These are phyloP conservation scores for Agrotis exclamationis DNA, from an alignment of 2,888 invertebrate genomes.

Conservation along the genomic window DNA sequence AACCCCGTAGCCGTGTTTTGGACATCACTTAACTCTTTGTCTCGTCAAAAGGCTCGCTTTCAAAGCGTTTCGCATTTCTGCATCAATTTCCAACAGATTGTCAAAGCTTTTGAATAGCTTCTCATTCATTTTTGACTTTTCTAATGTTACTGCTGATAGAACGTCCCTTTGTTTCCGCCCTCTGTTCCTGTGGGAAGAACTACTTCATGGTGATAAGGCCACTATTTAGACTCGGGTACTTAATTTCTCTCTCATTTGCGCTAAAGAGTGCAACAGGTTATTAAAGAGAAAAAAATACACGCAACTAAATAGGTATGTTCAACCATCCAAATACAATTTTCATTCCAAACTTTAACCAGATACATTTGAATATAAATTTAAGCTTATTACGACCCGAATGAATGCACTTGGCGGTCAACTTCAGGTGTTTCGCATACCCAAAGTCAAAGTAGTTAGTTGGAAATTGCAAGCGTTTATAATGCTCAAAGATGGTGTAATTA, in stretches of 20 bases:
- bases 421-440: neutral
- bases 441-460: neutral
- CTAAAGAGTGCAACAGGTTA: neutral
- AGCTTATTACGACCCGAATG: neutral
- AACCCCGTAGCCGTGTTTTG: neutral
- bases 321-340: neutral
- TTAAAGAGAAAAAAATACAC: neutral
- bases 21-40: too few relatives aligned
- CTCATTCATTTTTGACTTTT: neutral
- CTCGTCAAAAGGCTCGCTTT: too few relatives aligned
- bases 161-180: neutral
- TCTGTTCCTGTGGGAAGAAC: neutral
- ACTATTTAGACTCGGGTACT: neutral
- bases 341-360: neutral
- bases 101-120: neutral
- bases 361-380: neutral
- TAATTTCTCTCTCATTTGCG: neutral
- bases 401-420: constrained; percentile 3
- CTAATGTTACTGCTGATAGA: neutral
- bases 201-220: neutral
- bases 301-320: neutral
- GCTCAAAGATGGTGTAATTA: constrained; percentile 8
- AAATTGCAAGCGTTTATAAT: neutral
- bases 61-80: neutral
- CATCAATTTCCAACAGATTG: neutral